Percentiles rank a stretch among this genome's conserved stretches.
phyloP scores from a whole-genome alignment of 1,140 invertebrate genomes.

The Phocides pigmalion region DNA sequence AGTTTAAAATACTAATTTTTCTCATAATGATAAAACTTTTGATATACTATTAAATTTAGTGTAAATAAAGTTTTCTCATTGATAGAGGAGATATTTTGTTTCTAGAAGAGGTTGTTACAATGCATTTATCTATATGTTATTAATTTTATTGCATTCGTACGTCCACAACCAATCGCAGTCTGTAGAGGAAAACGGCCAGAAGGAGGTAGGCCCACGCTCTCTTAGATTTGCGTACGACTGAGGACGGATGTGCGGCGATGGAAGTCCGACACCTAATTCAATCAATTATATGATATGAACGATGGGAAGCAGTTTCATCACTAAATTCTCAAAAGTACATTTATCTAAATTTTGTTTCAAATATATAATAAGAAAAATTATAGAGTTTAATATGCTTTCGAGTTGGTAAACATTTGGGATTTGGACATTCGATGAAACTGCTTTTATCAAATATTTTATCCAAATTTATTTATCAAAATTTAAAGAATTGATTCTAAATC shows the following conservation, averaged over 20 bases:
- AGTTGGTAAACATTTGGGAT: not conserved
- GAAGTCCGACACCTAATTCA: constrained; percentile 30
- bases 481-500: constrained; percentile 25
- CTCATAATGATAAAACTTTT: constrained; percentile 73
- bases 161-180: constrained; percentile 83
- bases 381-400: not conserved
- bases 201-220: constrained; percentile 77
- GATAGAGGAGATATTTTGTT: constrained; percentile 66
- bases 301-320: constrained; percentile 26
- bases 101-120: constrained; percentile 76
- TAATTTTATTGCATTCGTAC: constrained; percentile 83
- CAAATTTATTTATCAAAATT: constrained; percentile 25
- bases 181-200: constrained; percentile 81
- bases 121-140: constrained; percentile 82
- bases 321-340: not conserved
- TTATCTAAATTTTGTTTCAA: no score
- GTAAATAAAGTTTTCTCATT: constrained; percentile 69
- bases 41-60: constrained; percentile 66
- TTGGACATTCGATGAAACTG: constrained; percentile 33
- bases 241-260: constrained; percentile 57
- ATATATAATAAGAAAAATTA: no score
- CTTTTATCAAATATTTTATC: constrained; percentile 23
- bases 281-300: constrained; percentile 15
- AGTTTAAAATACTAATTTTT: constrained; percentile 68
- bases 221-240: constrained; percentile 54